Conservation (phyloP, 1,140 invertebrate genomes). For the Drosophila sulfurigaster region DNA sequence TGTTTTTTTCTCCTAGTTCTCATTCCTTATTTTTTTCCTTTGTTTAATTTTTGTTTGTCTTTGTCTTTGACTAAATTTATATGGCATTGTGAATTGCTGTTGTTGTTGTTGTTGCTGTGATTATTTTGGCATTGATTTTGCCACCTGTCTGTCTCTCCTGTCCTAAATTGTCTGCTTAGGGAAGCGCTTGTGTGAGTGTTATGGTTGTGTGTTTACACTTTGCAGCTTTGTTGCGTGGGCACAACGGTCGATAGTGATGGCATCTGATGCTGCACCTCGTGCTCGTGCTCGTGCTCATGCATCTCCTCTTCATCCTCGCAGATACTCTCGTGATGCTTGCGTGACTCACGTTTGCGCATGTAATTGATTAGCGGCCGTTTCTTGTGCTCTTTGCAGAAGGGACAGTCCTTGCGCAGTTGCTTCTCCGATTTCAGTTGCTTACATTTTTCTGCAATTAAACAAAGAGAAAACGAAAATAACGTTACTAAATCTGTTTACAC, state of each 20-base stretch:
- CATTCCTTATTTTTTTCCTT: slow-evolving; percentile 19
- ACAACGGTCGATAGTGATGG: slow-evolving; percentile 53
- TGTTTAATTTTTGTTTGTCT: slow-evolving; percentile 33
- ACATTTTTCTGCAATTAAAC: slow-evolving; percentile 78
- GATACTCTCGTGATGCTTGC: slow-evolving; percentile 86
- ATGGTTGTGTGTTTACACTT: slow-evolving; percentile 52
- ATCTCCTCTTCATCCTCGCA: slow-evolving; percentile 86
- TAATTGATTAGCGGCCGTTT: slow-evolving; percentile 86
- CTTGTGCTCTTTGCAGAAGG: slow-evolving; percentile 87
- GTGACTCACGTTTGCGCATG: slow-evolving; percentile 86
- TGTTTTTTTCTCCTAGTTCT: slow-evolving; percentile 15
- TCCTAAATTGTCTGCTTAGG: slow-evolving; percentile 16
- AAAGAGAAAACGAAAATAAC: slow-evolving; percentile 14
- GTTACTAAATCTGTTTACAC: slow-evolving; percentile 38
- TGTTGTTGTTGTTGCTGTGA: slow-evolving; percentile 20
- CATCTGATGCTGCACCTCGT: slow-evolving; percentile 53
- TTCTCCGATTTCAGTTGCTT: slow-evolving; percentile 71
- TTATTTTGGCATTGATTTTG: slow-evolving; percentile 36
- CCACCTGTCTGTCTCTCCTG: slow-evolving; percentile 39
- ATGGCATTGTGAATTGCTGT: slow-evolving; percentile 73
- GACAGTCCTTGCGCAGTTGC: slow-evolving; percentile 85
- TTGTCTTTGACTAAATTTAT: slow-evolving; percentile 55
- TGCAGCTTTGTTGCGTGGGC: slow-evolving; percentile 69
- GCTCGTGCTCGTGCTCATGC: slow-evolving; percentile 58
- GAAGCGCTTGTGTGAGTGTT: slow-evolving; percentile 2